phyloP scores from a whole-genome alignment of 2,888 invertebrate species.

The Dioctria linearis region DNA sequence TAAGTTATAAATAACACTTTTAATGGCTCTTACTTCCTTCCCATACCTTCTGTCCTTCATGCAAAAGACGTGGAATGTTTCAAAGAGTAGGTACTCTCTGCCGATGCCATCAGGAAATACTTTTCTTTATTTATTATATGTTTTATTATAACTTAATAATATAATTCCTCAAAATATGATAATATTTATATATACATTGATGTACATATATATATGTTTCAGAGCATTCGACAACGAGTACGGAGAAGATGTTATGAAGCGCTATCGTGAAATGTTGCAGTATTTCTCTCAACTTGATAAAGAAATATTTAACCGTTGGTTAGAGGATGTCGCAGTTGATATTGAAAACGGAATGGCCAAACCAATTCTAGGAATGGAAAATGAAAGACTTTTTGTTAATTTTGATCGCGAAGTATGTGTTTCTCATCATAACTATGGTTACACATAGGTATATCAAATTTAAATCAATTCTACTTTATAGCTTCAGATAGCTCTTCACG shows the following conservation, averaged over 20 bases:
- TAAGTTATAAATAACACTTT: too few species aligned
- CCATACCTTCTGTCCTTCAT: too few species aligned
- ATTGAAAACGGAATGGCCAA: constrained; percentile 77
- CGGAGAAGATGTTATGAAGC: constrained; percentile 63
- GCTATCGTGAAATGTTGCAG: constrained; percentile 77
- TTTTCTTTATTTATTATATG: too few species aligned
- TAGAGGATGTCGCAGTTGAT: constrained; percentile 75
- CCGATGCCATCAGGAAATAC: too few species aligned
- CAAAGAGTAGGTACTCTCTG: too few species aligned
- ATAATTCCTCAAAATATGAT: too few species aligned
- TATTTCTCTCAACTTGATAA: constrained; percentile 78
- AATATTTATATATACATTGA: not conserved
- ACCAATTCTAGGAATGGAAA: constrained; percentile 75
- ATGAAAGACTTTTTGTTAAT: constrained; percentile 76
- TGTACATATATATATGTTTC: not conserved
- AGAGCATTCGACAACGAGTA: constrained; percentile 76
- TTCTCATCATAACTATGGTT: constrained; percentile 38
- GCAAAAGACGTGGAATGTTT: too few species aligned
- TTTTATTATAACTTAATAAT: too few species aligned
- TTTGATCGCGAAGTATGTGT: constrained; percentile 72
- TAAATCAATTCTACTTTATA: constrained; percentile 63
- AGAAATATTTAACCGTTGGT: constrained; percentile 81
- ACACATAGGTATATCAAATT: not conserved
- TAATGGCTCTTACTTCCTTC: too few species aligned
- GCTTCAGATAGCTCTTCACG: constrained; percentile 82